Conservation (phyloP, 2,113 vertebrate genomes). For the Pomatostomus ruficeps region DNA sequence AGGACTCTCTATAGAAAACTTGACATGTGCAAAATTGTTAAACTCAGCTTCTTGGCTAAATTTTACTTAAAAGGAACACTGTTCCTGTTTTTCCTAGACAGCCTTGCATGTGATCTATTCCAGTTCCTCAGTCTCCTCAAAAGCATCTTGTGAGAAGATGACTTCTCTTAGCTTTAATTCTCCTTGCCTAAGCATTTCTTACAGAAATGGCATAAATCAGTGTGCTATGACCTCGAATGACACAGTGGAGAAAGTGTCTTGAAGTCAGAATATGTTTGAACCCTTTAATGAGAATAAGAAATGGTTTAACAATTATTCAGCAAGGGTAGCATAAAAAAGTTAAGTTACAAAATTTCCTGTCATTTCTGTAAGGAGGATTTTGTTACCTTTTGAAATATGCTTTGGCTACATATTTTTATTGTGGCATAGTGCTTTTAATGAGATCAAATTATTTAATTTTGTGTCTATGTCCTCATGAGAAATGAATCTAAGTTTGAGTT, state of each 20-base stretch:
- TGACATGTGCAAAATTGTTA: not conserved
- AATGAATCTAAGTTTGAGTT: not conserved
- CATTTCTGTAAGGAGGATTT: not conserved
- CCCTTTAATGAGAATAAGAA: not conserved
- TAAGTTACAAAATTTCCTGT: not conserved
- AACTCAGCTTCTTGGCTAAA: not conserved
- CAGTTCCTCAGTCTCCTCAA: not conserved
- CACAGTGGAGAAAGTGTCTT: rapidly evolving
- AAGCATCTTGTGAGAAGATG: not conserved
- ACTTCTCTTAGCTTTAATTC: not conserved
- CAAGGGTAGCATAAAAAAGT: not conserved
- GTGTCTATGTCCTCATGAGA: not conserved
- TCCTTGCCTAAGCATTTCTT: not conserved
- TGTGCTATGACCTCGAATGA: not conserved
- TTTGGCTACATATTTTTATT: not conserved
- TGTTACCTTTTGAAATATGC: not conserved
- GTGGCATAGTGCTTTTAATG: not conserved
- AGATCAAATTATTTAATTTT: not conserved
- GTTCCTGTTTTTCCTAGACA: not conserved
- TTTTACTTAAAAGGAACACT: not conserved
- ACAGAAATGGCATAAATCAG: not conserved
- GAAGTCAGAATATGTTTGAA: not conserved
- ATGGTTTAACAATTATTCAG: not conserved
- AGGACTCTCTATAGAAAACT: not conserved
- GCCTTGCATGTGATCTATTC: not conserved